Percentiles rank a stretch among this genome's conserved stretches.
phyloP scores from a whole-genome alignment of 2,888 invertebrate genomes.

The Laothoe populi region DNA sequence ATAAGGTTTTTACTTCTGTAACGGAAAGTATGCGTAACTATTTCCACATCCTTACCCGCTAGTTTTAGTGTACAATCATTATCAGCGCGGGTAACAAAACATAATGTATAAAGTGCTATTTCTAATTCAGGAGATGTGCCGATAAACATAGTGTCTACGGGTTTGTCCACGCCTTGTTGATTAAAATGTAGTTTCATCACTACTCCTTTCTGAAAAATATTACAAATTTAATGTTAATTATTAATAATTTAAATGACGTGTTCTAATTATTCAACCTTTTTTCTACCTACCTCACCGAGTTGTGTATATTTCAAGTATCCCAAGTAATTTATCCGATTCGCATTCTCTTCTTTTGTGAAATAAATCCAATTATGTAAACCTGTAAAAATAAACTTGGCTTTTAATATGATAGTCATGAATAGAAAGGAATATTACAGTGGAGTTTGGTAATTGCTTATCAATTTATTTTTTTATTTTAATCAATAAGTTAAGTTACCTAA shows the following conservation, averaged over 20 bases:
- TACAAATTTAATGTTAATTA: not conserved
- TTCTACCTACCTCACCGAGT: constrained; percentile 87
- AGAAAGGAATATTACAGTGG: no score
- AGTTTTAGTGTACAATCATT: constrained; percentile 90
- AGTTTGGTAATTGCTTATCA: no score
- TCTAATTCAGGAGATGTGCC: constrained; percentile 97
- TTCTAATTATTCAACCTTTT: no score
- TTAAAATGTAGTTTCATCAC: constrained; percentile 90
- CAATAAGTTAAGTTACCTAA: no score
- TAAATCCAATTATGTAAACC: constrained; percentile 97
- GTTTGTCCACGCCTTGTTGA: constrained; percentile 89
- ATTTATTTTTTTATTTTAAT: no score
- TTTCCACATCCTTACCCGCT: constrained; percentile 88
- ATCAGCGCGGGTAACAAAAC: constrained; percentile 91
- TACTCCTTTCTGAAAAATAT: constrained; percentile 88
- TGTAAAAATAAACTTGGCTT: constrained; percentile 43
- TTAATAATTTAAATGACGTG: not conserved
- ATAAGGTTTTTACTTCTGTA: constrained; percentile 91
- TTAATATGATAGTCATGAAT: not conserved
- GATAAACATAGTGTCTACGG: constrained; percentile 91
- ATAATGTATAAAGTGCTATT: constrained; percentile 94
- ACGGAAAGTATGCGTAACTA: constrained; percentile 89
- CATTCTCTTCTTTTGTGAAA: constrained; percentile 90
- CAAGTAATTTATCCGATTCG: constrained; percentile 89
- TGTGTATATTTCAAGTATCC: constrained; percentile 90